Evolutionary conservation across 1,140 invertebrate species (phyloP).

Genomic region (Drosophila tani): DNA sequence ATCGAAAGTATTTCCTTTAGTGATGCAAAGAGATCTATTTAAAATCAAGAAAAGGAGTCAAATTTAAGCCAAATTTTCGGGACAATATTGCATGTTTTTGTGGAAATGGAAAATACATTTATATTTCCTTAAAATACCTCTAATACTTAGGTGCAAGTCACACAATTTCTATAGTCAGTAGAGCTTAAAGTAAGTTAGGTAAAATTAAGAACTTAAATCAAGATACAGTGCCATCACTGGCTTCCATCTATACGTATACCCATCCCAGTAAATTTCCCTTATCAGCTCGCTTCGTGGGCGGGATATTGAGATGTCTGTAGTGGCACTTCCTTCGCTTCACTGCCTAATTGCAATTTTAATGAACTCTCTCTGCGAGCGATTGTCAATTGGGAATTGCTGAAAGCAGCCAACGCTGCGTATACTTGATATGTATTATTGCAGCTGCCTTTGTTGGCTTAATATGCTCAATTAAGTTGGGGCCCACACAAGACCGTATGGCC

Average conservation of each 20-base stretch:
- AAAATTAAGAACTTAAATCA: no score
- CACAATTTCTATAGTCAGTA: no score
- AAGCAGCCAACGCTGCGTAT: slow-evolving; percentile 50
- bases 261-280: background rate
- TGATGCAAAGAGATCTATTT: background rate
- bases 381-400: slow-evolving; percentile 27
- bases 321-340: slow-evolving; percentile 26
- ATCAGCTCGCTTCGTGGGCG: slow-evolving; percentile 3
- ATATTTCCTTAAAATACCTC: no score
- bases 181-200: no score
- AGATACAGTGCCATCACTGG: background rate
- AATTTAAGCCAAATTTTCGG: background rate
- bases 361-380: slow-evolving; percentile 15
- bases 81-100: no score
- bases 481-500: slow-evolving; percentile 30
- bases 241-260: background rate
- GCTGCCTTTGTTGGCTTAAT: slow-evolving; percentile 75
- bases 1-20: slow-evolving; percentile 6
- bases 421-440: slow-evolving; percentile 71
- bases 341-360: slow-evolving; percentile 51
- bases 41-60: background rate
- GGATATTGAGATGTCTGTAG: slow-evolving; percentile 16
- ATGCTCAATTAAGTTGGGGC: slow-evolving; percentile 73
- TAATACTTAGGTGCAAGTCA: no score
- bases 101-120: no score